Evolutionary conservation across 1,140 invertebrate species (phyloP).

Genomic region (Magallana angulata): DNA sequence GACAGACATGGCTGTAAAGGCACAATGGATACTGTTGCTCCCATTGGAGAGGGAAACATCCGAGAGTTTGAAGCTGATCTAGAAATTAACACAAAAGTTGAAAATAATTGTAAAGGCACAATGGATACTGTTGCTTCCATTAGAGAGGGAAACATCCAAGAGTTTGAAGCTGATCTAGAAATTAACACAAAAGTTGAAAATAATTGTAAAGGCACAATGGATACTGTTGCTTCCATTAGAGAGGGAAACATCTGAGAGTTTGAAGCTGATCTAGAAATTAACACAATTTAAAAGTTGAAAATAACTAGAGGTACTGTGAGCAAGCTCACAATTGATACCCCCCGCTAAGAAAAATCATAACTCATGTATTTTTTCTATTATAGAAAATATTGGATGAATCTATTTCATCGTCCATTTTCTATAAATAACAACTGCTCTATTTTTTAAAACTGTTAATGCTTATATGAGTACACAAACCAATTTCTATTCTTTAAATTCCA

Average conservation of each 20-base stretch:
- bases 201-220: constrained; percentile 65
- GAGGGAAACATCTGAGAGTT: constrained; percentile 65
- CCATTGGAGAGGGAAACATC: constrained; percentile 58
- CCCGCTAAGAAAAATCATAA: no score
- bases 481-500: no score
- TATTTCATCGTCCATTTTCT: no score
- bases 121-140: constrained; percentile 56
- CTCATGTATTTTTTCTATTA: no score
- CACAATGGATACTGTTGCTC: constrained; percentile 63
- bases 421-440: no score
- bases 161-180: constrained; percentile 61
- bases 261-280: constrained; percentile 54
- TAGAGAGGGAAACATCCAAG: constrained; percentile 60
- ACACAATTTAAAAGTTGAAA: constrained; percentile 30
- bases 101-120: constrained; percentile 65
- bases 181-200: background rate
- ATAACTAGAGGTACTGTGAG: no score
- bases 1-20: constrained; percentile 61
- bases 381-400: no score
- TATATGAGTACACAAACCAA: no score
- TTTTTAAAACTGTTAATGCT: no score
- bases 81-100: background rate
- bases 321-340: no score
- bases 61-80: constrained; percentile 63
- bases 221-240: constrained; percentile 54